phyloP scores from a whole-genome alignment of 2,888 invertebrate genomes.

The Cephus pulcher region DNA sequence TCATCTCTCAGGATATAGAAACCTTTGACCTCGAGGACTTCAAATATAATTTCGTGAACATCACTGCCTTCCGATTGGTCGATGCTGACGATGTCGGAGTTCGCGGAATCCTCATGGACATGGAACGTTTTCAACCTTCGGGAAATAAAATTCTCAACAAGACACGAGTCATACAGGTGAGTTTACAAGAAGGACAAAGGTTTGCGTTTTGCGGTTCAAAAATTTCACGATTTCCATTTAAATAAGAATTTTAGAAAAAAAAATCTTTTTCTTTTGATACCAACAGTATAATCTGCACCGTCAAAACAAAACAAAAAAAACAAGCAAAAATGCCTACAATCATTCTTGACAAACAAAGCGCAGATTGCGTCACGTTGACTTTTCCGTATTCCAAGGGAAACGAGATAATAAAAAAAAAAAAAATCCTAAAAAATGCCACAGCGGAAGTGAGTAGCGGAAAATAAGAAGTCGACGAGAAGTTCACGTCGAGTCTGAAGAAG shows the following conservation, averaged over 20 bases:
- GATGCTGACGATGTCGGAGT: conserved; percentile 77
- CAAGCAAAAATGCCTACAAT: neutral
- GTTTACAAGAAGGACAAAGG: conserved; percentile 17
- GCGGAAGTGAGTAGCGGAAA: neutral
- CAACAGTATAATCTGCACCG: neutral
- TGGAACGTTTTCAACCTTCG: conserved; percentile 74
- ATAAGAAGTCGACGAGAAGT: neutral
- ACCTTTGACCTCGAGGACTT: conserved; percentile 78
- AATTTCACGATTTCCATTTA: conserved; percentile 33
- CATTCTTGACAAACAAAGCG: conserved; percentile 15
- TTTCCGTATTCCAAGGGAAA: neutral
- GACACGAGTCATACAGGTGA: conserved; percentile 69
- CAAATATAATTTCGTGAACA: conserved; percentile 82
- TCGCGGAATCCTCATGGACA: conserved; percentile 76
- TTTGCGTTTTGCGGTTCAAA: neutral
- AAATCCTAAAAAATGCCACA: neutral
- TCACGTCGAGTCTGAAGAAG: neutral
- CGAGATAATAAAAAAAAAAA: no score
- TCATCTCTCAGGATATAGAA: conserved; percentile 70
- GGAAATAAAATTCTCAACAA: conserved; percentile 67
- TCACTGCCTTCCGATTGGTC: conserved; percentile 81
- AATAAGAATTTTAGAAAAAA: conserved; percentile 27
- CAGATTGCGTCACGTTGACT: neutral
- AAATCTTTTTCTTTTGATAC: neutral
- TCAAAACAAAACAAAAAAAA: neutral